Evolutionary conservation across 2,888 invertebrate species (phyloP).

Genomic region (Corythucha ciliata): DNA sequence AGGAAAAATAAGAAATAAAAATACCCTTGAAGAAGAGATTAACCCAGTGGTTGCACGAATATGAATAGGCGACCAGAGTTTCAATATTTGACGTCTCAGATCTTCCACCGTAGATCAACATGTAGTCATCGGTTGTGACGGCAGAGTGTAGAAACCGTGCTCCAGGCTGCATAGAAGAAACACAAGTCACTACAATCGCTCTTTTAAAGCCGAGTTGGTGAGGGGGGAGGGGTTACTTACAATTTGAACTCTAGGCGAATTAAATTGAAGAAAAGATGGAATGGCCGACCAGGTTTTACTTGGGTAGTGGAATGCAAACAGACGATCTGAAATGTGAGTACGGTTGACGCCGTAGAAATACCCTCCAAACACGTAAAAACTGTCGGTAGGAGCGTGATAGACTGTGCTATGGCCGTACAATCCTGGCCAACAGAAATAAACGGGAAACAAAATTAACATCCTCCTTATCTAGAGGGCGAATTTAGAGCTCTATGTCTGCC

Average conservation of each 20-base stretch:
- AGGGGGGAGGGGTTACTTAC: slow-evolving; percentile 40
- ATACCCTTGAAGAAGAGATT: slow-evolving; percentile 46
- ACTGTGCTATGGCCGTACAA: slow-evolving; percentile 85
- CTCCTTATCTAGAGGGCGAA: too few species aligned
- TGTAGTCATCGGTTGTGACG: slow-evolving; percentile 76
- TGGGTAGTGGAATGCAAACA: slow-evolving; percentile 70
- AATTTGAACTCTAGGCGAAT: slow-evolving; percentile 45
- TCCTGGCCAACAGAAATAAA: slow-evolving; percentile 39
- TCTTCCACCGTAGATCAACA: slow-evolving; percentile 83
- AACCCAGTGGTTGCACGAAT: slow-evolving; percentile 84
- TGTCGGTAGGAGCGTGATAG: slow-evolving; percentile 68
- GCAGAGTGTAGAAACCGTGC: slow-evolving; percentile 81
- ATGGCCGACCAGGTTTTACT: slow-evolving; percentile 69
- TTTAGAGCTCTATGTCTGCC: too few species aligned
- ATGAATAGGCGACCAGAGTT: slow-evolving; percentile 73
- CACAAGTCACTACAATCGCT: too few species aligned
- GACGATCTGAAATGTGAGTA: slow-evolving; percentile 61
- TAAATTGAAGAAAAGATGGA: slow-evolving; percentile 58
- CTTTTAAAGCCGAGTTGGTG: neutral
- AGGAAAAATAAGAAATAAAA: neutral
- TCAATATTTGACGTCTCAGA: slow-evolving; percentile 61
- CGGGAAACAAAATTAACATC: too few species aligned
- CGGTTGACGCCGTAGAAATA: slow-evolving; percentile 62
- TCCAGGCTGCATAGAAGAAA: slow-evolving; percentile 49
- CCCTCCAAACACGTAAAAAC: slow-evolving; percentile 85